Conservation (phyloP, 1,140 invertebrate genomes). For the Centruroides vittatus region DNA sequence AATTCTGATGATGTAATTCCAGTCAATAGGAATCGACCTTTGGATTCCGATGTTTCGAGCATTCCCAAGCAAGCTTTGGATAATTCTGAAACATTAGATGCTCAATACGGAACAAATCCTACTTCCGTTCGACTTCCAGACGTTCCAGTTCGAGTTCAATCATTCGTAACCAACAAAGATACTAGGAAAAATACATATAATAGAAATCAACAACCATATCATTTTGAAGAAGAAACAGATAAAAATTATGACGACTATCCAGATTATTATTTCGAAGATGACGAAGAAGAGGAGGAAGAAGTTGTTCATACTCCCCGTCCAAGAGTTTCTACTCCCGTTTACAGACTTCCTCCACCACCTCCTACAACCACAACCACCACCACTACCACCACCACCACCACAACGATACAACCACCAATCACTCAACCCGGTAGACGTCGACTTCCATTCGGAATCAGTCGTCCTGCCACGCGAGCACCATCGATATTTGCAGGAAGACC, state of each 20-base stretch:
- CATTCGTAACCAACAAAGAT: neutral
- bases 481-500: slow-evolving; percentile 5
- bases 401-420: neutral
- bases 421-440: slow-evolving; percentile 6
- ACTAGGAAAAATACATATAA: neutral
- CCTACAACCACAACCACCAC: slow-evolving; percentile 5
- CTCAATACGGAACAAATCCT: slow-evolving; percentile 13
- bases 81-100: slow-evolving; percentile 7
- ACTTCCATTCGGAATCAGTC: slow-evolving; percentile 5
- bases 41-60: too few species aligned
- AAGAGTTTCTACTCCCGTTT: slow-evolving; percentile 5
- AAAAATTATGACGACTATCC: slow-evolving; percentile 7
- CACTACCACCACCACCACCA: neutral
- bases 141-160: neutral
- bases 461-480: slow-evolving; percentile 6
- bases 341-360: slow-evolving; percentile 1
- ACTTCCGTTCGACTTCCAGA: slow-evolving; percentile 8
- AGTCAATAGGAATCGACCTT: too few species aligned
- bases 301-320: slow-evolving; percentile 4
- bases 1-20: too few species aligned
- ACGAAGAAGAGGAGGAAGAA: slow-evolving; percentile 10
- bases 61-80: slow-evolving; percentile 3
- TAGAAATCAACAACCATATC: too few species aligned
- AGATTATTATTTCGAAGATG: slow-evolving; percentile 12
- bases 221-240: slow-evolving; percentile 1